phyloP scores from a whole-genome alignment of 1,140 invertebrate species.

The Drosophila athabasca region DNA sequence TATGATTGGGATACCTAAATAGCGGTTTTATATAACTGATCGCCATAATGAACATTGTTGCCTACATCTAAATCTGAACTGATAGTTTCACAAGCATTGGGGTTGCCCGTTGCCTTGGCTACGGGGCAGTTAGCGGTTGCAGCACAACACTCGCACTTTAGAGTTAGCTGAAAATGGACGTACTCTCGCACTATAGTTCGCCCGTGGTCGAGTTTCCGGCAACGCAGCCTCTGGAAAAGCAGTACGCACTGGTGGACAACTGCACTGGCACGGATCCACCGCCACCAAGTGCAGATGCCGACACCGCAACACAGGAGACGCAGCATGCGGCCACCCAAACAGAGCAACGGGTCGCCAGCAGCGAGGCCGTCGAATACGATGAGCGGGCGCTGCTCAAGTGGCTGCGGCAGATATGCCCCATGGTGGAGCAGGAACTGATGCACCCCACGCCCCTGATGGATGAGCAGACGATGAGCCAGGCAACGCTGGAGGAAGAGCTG shows the following conservation, averaged over 20 bases:
- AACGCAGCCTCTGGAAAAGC: constrained; percentile 58
- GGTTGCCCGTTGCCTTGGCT: constrained; percentile 39
- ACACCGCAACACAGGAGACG: constrained; percentile 48
- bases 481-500: constrained; percentile 53
- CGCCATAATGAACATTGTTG: too few species aligned
- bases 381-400: constrained; percentile 70
- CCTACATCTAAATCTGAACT: too few species aligned
- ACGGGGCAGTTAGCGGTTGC: neutral
- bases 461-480: constrained; percentile 34
- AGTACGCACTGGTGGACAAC: constrained; percentile 58
- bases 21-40: too few species aligned
- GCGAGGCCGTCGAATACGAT: constrained; percentile 38
- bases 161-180: constrained; percentile 59
- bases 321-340: constrained; percentile 63
- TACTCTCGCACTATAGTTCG: constrained; percentile 75
- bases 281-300: constrained; percentile 36
- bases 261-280: constrained; percentile 72
- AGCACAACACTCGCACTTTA: neutral
- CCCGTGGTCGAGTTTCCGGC: constrained; percentile 71
- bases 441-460: constrained; percentile 67
- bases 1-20: too few species aligned
- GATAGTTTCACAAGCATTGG: too few species aligned
- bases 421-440: constrained; percentile 67
- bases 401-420: constrained; percentile 67
- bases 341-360: constrained; percentile 26